Evolutionary conservation across 2,797 vertebrate species (phyloP), one percentile per base, ranked within the genome.

Genomic region (Fistularia commersonii): DNA sequence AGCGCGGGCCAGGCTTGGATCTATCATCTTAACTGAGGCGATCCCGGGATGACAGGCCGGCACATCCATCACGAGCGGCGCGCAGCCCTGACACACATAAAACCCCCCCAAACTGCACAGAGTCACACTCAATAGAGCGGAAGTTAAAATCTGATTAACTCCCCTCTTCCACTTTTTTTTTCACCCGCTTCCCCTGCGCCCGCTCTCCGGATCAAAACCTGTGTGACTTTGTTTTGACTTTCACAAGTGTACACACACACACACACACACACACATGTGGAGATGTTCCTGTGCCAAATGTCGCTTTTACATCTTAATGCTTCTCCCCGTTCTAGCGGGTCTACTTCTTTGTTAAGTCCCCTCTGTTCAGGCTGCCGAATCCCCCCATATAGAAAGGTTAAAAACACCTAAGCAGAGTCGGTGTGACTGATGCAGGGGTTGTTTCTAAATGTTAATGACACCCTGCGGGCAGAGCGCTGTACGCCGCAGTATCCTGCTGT

Each of bases 401-500:
- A 88, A 87, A 79, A 88, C 87, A 89, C 88, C 87, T 88, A 84
- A 73, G 78, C 86, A 83, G 80, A 82, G 81, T 79, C 80, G 67
- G 67, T 70, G 73, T 81, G 87, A 88, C 87, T 82, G 86, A 90
- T 87, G 77, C 82, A 43, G 63, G 74, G 74, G 83, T 84, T 81
- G 77, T 83, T 87, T 87, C 87, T 85, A 90, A 91, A 92, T 90
- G 89, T 89, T 92, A 91, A 92, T 89, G 86, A 80, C 80, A 76
- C 84, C 88, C 88, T 79, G 46, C 66, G 75, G 87, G 82, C 86
- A 80, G 68, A 79, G 66, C 67, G 69, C 73, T 45, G 64, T 33
- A 49, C 74, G 32, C 68, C 13, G 33, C 64, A 44, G 52, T 65
- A 76, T 80, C 77, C 79, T 47, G 57, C 80, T 56, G 64, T 61